Evolutionary conservation across 2,888 invertebrate genomes (phyloP), one percentile per base, ranked within the genome.

Genomic region (Rhamphomyia laevipes): DNA sequence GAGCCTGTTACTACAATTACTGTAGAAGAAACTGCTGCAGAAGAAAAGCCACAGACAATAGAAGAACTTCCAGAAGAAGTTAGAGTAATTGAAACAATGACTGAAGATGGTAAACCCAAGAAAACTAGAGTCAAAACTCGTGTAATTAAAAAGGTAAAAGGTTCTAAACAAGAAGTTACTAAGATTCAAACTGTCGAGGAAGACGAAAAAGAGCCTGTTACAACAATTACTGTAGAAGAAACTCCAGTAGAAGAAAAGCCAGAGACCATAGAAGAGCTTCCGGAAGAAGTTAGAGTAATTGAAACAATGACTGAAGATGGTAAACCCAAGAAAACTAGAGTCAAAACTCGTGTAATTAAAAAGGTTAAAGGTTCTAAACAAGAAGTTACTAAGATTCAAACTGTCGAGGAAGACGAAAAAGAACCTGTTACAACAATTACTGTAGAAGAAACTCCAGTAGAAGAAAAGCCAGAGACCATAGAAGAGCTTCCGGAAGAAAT

Each of bases 81-180:
- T 68, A 64, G 66, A 45, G 57, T 73, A 4, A 67, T 68, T 2
- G 73, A 74, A 61, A 67, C 72, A 2, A 63, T 64, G 11, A 71
- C 72, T 1, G 55, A 57, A 16, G 62, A 63, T 46, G 66, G 63
- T n/a, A 60, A 57, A 46, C 65, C 48, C 1, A 41, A 13, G 27
- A n/a, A 41, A 27, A 47, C 40, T 21, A 27, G 41, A 21, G 18
- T 23, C 13, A 30, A n/a, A 18, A 51, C 27, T 30, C 51, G 67
- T 3, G 62, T 63, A 30, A 63, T 67, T 53, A 65, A 62, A 53
- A 70, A 64, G 58, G 61, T 58, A 11, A 64, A 56, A 54, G 70
- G 63, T 47, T 48, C 55, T 45, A 64, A 64, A 58, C 54, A 65
- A 46, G 63, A 71, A 56, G 54, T 66, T 9, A 68, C 67, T 2